phyloP scores from a whole-genome alignment of 2,113 vertebrate species.

The Sakesphorus luctuosus region DNA sequence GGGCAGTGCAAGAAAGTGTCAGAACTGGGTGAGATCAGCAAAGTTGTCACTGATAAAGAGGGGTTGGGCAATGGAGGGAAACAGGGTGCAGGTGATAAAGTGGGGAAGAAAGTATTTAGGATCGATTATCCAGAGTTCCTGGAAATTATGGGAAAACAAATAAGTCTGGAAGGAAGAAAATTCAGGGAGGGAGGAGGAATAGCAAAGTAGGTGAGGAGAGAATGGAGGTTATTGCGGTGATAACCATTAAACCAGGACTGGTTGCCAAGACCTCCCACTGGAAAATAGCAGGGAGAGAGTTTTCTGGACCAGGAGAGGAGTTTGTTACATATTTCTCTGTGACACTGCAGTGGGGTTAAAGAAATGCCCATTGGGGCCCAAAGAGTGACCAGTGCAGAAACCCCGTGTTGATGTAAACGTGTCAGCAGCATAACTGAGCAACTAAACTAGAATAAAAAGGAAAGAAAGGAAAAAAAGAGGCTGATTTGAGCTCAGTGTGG shows the following conservation, averaged over 20 bases:
- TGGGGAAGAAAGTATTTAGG: neutral
- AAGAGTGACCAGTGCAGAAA: neutral
- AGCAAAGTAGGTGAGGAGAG: neutral
- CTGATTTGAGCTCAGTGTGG: neutral
- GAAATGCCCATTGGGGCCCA: neutral
- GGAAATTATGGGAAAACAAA: neutral
- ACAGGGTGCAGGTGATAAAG: neutral
- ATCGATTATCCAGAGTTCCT: neutral
- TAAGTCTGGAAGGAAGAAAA: neutral
- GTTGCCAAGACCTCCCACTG: neutral
- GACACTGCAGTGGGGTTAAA: neutral
- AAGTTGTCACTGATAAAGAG: neutral
- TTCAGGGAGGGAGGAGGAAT: neutral
- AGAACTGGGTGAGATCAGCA: neutral
- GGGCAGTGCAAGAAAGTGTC: neutral
- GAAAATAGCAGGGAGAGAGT: neutral
- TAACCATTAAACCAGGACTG: neutral
- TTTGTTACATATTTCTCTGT: accelerated
- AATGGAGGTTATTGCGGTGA: neutral
- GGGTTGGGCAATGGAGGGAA: neutral
- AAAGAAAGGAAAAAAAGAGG: neutral
- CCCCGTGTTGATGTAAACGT: accelerated
- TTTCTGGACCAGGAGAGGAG: neutral
- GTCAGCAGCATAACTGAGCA: neutral
- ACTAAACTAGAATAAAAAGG: neutral